Conservation (phyloP, 2,888 invertebrate genomes). For the Calliphora vomitoria region DNA sequence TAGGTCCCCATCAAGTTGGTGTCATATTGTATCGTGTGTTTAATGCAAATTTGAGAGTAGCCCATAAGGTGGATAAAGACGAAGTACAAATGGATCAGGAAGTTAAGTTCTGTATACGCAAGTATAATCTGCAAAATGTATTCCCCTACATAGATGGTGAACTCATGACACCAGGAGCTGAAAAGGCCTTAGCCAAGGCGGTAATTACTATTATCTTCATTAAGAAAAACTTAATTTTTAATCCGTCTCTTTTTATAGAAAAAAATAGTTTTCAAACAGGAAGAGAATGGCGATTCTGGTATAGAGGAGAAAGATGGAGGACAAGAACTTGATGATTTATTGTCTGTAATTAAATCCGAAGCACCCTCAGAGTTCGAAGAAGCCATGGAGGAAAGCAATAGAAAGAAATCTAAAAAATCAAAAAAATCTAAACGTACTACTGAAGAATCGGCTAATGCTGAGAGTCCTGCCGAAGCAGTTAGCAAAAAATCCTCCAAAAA, state of each 20-base stretch:
- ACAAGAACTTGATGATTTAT: slow-evolving; percentile 77
- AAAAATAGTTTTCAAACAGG: slow-evolving; percentile 59
- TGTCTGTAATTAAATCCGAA: slow-evolving; percentile 78
- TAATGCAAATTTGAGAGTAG: slow-evolving; percentile 87
- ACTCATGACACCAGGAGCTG: slow-evolving; percentile 73
- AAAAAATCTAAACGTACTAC: slow-evolving; percentile 19
- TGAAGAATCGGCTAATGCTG: background rate
- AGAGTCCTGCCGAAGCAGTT: background rate
- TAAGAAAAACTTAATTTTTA: background rate
- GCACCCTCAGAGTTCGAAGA: slow-evolving; percentile 49
- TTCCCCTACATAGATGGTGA: slow-evolving; percentile 84
- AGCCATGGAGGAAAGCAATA: background rate
- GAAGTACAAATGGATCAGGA: slow-evolving; percentile 84
- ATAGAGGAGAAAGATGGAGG: slow-evolving; percentile 74
- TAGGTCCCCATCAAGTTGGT: slow-evolving; percentile 86
- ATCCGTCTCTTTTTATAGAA: slow-evolving; percentile 70
- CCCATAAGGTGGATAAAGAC: slow-evolving; percentile 76
- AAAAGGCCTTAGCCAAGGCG: slow-evolving; percentile 18
- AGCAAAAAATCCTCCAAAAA: slow-evolving; percentile 55
- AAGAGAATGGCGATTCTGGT: slow-evolving; percentile 71
- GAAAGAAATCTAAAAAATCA: slow-evolving; percentile 50
- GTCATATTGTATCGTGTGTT: slow-evolving; percentile 88
- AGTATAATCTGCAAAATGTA: slow-evolving; percentile 80
- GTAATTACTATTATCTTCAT: slow-evolving; percentile 35
- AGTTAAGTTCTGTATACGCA: slow-evolving; percentile 82